Evolutionary conservation across 2,113 vertebrate species (phyloP), one percentile per base, ranked within the genome.

Genomic region (Danionella cerebrum): DNA sequence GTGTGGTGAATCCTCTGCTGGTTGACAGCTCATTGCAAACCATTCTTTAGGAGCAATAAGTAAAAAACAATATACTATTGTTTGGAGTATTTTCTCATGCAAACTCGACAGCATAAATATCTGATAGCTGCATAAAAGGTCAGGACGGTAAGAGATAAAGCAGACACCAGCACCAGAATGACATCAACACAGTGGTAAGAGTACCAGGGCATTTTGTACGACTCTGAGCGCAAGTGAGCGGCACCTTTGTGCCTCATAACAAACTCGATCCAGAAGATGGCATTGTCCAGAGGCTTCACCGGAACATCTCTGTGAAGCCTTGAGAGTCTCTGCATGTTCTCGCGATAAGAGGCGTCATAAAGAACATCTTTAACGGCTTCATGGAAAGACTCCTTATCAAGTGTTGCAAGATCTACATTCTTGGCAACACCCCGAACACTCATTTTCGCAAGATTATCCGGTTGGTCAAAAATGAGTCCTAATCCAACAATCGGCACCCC

Each of bases 301-400:
- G 67, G 72, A 7, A 62, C 39, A 4, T 75, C 72, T 36, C 6
- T 66, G 60, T 70, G 65, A 14, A 73, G 39, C 29, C 51, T 69
- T 36, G 71, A 73, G 33, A 73, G 65, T 47, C 58, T 31, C 22
- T 75, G 72, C 72, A 75, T 75, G 29, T 75, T 75, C 18, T 70
- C 67, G 14, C 24, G 19, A 45, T 24, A 73, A 36, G 42, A 58
- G 33, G 71, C 25, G 0, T 69, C 18, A 58, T 69, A 35, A 44
- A 75, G 72, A 1, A 75, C 67, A 14, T 66, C 72, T 31, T 66
- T 75, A 3, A 70, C 8, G 0, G 72, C 38, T 48, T 47, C 2
- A 19, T 70, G 67, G 18, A 74, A 74, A 2, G 67, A 74, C 21
- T 33, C 47, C 38, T 74, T 74, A 13, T 65, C 60, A 57, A 74